A percentile compares a stretch with the other conserved stretches of the same genome.
phyloP scores from a whole-genome alignment of 1,140 invertebrate genomes.

The Anastatus disparis region DNA sequence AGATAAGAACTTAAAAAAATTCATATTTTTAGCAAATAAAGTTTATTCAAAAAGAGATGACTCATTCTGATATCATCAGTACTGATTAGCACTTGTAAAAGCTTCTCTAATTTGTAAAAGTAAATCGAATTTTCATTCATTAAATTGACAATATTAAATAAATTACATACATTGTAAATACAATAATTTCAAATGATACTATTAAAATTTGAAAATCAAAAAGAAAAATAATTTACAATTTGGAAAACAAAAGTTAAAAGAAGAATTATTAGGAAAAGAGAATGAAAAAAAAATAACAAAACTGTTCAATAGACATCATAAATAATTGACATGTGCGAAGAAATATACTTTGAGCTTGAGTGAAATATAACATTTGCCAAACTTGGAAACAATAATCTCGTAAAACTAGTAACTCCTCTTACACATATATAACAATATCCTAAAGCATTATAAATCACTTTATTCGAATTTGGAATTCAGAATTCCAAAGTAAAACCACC shows the following conservation, averaged over 20 bases:
- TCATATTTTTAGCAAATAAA: too few relatives aligned
- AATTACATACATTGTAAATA: too few relatives aligned
- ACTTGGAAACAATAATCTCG: conserved; percentile 30
- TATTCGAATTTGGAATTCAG: conserved; percentile 6
- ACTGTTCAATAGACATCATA: background rate
- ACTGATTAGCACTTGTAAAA: too few relatives aligned
- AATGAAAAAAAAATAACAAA: background rate
- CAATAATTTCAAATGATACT: too few relatives aligned
- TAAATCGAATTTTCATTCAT: too few relatives aligned
- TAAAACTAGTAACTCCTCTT: background rate
- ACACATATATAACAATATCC: conserved; percentile 18
- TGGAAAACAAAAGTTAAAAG: background rate
- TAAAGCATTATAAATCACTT: conserved; percentile 25
- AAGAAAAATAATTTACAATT: background rate
- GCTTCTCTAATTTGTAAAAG: too few relatives aligned
- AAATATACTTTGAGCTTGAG: background rate
- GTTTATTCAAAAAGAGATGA: too few relatives aligned
- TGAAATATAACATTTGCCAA: conserved; percentile 31
- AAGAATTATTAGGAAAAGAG: background rate
- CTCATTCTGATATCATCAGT: too few relatives aligned
- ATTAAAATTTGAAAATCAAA: background rate
- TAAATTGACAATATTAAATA: too few relatives aligned
- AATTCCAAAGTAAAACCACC: too few relatives aligned
- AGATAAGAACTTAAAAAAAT: too few relatives aligned
- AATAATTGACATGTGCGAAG: conserved; percentile 17